Base-by-base conservation (phyloP, 2,113 vertebrate genomes). In the Neotragus moschatus region DNA sequence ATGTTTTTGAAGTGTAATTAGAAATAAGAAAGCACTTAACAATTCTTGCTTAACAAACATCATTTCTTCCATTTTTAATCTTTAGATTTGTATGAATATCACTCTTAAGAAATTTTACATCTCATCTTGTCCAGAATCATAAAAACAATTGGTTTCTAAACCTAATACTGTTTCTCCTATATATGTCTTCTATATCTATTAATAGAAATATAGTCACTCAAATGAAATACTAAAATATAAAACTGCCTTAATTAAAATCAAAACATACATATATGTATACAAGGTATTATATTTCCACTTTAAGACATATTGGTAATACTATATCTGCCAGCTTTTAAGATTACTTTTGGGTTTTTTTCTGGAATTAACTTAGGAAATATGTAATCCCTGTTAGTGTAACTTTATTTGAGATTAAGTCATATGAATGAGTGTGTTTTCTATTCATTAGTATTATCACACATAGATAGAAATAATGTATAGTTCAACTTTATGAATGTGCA, bases 191-290 rank as follows among this genome's bases (percentile, higher is more conserved):
- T 33, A 39, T 85, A 60, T 88, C 58, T 82, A 33, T 82, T 86
- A 88, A 63, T 87, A 15, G 43, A 53, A 61, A 73, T 66, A 82
- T 6, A 47, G 47, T 84, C 53, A 56, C 33, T 88, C 36, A 80
- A 87, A 90, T 80, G 15, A 97, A 97, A 86, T 36, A 10, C 60
- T 80, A 53, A 84, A 81, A 88, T 70, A 94, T 84, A 77, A 93
- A 97, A 30, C 39, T 84, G 43, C 10, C 47, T 93, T 36, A 26
- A 81, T 73, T 95, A 79, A 25, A 55, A 88, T 43, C 26, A 21
- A 75, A 43, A 43, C 75, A 63, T 36, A 43, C 58, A 28, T 21
- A 84, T 39, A 55, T 28, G 23, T 26, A 30, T 12, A 36, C 19
- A 66, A 86, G 61, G 8, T 26, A 26, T 36, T 88, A 10, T 77